phyloP scores from a whole-genome alignment of 2,797 vertebrate species.

The Darevskia nairensis region DNA sequence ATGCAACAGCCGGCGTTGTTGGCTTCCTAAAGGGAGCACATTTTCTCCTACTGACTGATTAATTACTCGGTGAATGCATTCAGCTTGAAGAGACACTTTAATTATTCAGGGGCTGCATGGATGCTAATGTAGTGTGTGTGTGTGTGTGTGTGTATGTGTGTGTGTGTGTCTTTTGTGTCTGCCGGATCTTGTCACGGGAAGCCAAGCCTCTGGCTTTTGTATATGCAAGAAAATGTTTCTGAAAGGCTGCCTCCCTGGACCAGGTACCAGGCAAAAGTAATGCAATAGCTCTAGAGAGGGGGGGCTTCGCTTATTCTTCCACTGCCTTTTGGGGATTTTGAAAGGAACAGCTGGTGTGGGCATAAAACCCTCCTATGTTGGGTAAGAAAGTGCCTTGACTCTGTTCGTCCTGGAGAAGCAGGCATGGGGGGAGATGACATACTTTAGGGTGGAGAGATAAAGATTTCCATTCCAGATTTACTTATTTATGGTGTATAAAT shows the following conservation, averaged over 20 bases:
- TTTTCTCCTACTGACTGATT: slow-evolving; percentile 72
- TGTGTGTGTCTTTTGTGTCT: slow-evolving; percentile 54
- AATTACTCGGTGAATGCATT: slow-evolving; percentile 67
- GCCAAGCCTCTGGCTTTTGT: slow-evolving; percentile 60
- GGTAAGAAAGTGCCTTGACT: not conserved
- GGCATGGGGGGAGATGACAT: not conserved
- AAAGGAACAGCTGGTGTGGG: slow-evolving; percentile 23
- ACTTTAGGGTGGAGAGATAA: not conserved
- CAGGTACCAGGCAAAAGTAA: slow-evolving; percentile 59
- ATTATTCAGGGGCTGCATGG: slow-evolving; percentile 71
- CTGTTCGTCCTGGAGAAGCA: not conserved
- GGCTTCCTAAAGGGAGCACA: slow-evolving; percentile 62
- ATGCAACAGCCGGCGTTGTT: slow-evolving; percentile 43
- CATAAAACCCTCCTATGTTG: rapidly evolving
- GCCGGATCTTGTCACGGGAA: slow-evolving; percentile 55
- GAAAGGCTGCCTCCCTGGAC: slow-evolving; percentile 49
- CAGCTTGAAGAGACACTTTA: slow-evolving; percentile 64
- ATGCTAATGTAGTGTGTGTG: slow-evolving; percentile 63
- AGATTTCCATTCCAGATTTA: not conserved
- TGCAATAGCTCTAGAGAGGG: slow-evolving; percentile 6
- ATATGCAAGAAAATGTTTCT: slow-evolving; percentile 65
- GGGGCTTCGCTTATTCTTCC: slow-evolving; percentile 47
- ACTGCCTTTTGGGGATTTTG: slow-evolving; percentile 25
- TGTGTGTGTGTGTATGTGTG: slow-evolving; percentile 51
- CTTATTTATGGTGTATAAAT: not conserved